Conservation (phyloP, 2,113 vertebrate species). For the Labrus mixtus region DNA sequence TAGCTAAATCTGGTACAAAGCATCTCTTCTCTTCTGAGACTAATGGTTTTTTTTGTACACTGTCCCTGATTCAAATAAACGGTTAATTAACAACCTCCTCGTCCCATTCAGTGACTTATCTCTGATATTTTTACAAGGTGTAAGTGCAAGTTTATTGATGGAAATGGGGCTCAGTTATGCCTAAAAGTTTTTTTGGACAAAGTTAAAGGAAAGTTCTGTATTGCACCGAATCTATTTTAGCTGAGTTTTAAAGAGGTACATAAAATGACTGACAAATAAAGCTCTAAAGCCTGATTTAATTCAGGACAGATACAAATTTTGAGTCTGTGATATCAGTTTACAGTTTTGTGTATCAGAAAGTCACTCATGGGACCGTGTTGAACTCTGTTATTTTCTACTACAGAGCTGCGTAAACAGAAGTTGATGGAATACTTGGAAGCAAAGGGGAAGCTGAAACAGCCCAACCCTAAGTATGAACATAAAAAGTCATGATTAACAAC, state of each 20-base stretch:
- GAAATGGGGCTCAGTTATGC: too few species aligned
- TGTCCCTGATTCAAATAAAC: too few species aligned
- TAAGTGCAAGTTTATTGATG: too few species aligned
- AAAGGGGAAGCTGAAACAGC: conserved; percentile 73
- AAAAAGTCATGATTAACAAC: rapidly evolving
- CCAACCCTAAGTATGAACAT: conserved; percentile 69
- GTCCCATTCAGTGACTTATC: too few species aligned
- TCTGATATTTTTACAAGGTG: too few species aligned
- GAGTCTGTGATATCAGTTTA: background rate
- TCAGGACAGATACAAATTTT: too few species aligned
- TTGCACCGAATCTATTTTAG: background rate
- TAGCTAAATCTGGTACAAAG: too few species aligned
- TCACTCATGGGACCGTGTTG: background rate
- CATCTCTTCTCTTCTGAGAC: too few species aligned
- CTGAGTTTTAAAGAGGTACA: background rate
- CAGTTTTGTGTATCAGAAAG: background rate
- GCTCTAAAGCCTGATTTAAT: background rate
- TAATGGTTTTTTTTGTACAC: too few species aligned
- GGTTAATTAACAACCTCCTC: too few species aligned
- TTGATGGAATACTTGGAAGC: conserved; percentile 79
- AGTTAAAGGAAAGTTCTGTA: background rate
- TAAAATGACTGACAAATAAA: background rate
- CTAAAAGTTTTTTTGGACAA: too few species aligned
- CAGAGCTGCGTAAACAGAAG: conserved; percentile 82
- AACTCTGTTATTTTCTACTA: background rate